Evolutionary conservation across 2,797 vertebrate species (phyloP), one percentile per base, ranked within the genome.

Genomic region (Rhinella marina): DNA sequence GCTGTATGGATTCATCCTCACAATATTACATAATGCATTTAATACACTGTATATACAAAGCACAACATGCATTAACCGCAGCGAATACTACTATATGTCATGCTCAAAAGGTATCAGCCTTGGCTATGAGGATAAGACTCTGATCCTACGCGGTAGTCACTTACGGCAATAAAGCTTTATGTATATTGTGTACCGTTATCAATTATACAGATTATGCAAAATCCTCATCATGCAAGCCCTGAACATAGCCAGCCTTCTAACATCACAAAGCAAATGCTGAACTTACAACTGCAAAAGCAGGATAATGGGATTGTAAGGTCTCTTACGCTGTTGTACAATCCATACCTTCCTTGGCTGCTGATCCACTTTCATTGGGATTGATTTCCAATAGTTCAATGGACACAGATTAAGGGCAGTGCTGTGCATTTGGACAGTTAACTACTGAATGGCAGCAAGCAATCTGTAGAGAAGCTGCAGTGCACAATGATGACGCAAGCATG

Each of bases 401-500:
- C 90, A 90, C 92, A 92, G 91, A 92, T 91, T 88, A 88, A 86
- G 92, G 93, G 92, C 94, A 89, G 79, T 62, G 91, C 86, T 90
- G 89, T 85, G 79, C 72, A 73, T 89, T 90, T 91, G 56, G 92
- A 93, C 91, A 92, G 88, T 73, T 75, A 83, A 82, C 29, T 56
- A 72, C 23, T 73, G 56, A 54, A 80, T 59, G 50, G 62, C 64
- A 83, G 88, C 73, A 86, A 89, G 85, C 85, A 72, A 79, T 83
- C 77, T 73, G 32, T 52, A 72, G 82, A 80, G 8, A 83, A 84
- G 85, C 85, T 84, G 80, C 88, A 72, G 85, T 68, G 64, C 72
- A 68, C 41, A 75, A 86, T 89, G 81, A 80, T 56, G 57, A 86
- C 62, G 81, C 93, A 92, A 91, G 91, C 96, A 96, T 96, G 95